phyloP scores from a whole-genome alignment of 2,888 invertebrate species.

The Sylvicola cinctus region DNA sequence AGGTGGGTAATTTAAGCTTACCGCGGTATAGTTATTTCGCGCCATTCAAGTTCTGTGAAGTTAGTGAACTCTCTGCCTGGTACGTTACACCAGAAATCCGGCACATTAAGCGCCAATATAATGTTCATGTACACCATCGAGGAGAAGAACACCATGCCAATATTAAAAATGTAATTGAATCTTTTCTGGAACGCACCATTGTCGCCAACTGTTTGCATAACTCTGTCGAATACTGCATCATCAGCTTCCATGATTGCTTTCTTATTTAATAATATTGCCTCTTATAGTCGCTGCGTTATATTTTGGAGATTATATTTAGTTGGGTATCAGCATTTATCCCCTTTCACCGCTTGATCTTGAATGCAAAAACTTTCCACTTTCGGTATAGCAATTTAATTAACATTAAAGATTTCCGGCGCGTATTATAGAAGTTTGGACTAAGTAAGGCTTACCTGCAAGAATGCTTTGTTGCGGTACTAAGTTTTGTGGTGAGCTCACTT shows the following conservation, averaged over 20 bases:
- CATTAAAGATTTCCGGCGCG: no score
- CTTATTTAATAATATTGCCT: no score
- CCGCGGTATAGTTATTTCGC: conserved; percentile 29
- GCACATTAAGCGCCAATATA: conserved; percentile 30
- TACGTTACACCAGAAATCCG: conserved; percentile 36
- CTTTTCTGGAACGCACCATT: conserved; percentile 30
- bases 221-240: conserved; percentile 28
- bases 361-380: no score
- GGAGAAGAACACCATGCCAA: conserved; percentile 24
- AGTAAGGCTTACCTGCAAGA: no score
- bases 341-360: no score
- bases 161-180: conserved; percentile 28
- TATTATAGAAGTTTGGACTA: no score
- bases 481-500: no score
- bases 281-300: no score
- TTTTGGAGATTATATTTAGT: no score
- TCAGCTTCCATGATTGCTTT: conserved; percentile 9
- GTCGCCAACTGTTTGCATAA: conserved; percentile 30
- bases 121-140: conserved; percentile 32
- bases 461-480: no score
- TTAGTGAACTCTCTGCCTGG: conserved; percentile 28
- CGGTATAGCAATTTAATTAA: no score
- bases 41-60: conserved; percentile 28
- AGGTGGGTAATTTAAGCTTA: conserved; percentile 14
- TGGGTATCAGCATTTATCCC: no score